Evolutionary conservation across 2,113 vertebrate species (phyloP).

Genomic region (Hemicordylus capensis): DNA sequence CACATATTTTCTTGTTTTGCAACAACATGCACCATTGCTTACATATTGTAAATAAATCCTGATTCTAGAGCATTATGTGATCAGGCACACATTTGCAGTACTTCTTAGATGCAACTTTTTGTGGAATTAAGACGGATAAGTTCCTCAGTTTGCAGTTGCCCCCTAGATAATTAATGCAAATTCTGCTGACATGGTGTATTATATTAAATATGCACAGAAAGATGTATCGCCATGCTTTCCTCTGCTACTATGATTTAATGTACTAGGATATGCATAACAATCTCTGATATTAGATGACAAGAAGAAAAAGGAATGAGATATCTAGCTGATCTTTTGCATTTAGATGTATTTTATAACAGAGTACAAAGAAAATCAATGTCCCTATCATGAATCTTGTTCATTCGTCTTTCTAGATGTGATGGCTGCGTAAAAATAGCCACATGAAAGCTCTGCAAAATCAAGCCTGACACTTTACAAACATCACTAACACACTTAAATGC

Average conservation of each 20-base stretch:
- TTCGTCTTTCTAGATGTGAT: slow-evolving; percentile 54
- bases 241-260: slow-evolving; percentile 50
- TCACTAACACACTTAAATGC: slow-evolving; percentile 60
- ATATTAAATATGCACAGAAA: slow-evolving; percentile 36
- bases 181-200: not conserved
- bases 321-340: slow-evolving; percentile 57
- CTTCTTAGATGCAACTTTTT: not conserved
- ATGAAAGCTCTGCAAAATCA: slow-evolving; percentile 64
- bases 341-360: slow-evolving; percentile 63
- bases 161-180: slow-evolving; percentile 22
- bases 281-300: slow-evolving; percentile 48
- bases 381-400: slow-evolving; percentile 68
- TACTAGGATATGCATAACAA: slow-evolving; percentile 53
- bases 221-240: slow-evolving; percentile 16
- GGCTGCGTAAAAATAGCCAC: slow-evolving; percentile 64
- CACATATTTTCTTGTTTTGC: not conserved
- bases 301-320: slow-evolving; percentile 58
- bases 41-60: not conserved
- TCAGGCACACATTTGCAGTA: not conserved
- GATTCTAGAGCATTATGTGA: not conserved
- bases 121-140: not conserved
- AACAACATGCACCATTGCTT: not conserved
- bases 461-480: slow-evolving; percentile 55
- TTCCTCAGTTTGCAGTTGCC: not conserved
- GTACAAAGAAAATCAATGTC: slow-evolving; percentile 73